phyloP scores from a whole-genome alignment of 2,113 vertebrate species.

The Tichodroma muraria region DNA sequence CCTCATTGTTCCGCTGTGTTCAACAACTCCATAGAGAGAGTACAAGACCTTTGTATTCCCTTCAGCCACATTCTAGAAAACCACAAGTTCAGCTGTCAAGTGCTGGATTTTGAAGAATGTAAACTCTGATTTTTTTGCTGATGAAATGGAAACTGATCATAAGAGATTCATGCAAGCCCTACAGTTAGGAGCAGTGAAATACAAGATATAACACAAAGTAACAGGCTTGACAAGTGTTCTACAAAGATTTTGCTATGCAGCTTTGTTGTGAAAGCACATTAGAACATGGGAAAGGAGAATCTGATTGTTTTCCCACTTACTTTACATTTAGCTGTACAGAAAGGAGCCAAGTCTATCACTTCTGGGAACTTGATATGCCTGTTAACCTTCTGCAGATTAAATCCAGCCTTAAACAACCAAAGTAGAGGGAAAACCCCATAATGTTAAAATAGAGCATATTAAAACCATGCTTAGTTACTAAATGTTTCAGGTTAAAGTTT shows the following conservation, averaged over 20 bases:
- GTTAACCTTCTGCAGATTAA: slow-evolving; percentile 91
- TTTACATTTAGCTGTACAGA: slow-evolving; percentile 89
- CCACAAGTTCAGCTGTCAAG: not conserved
- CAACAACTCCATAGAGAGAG: slow-evolving; percentile 90
- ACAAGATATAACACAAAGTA: not conserved
- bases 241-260: not conserved
- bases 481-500: not conserved
- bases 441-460: not conserved
- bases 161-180: not conserved
- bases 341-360: slow-evolving; percentile 90
- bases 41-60: slow-evolving; percentile 79
- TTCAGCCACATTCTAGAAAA: slow-evolving; percentile 76
- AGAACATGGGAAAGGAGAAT: not conserved
- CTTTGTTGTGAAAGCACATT: not conserved
- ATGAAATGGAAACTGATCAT: not conserved
- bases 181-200: not conserved
- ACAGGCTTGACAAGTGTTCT: not conserved
- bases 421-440: not conserved
- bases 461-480: not conserved
- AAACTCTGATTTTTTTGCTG: not conserved
- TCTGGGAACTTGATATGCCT: slow-evolving; percentile 88
- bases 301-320: slow-evolving; percentile 66
- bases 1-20: slow-evolving; percentile 95
- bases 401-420: slow-evolving; percentile 77
- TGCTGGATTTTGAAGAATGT: not conserved